Evolutionary conservation across 2,797 vertebrate species (phyloP), one percentile per base, ranked within the genome.

Genomic region (Pangasius djambal): DNA sequence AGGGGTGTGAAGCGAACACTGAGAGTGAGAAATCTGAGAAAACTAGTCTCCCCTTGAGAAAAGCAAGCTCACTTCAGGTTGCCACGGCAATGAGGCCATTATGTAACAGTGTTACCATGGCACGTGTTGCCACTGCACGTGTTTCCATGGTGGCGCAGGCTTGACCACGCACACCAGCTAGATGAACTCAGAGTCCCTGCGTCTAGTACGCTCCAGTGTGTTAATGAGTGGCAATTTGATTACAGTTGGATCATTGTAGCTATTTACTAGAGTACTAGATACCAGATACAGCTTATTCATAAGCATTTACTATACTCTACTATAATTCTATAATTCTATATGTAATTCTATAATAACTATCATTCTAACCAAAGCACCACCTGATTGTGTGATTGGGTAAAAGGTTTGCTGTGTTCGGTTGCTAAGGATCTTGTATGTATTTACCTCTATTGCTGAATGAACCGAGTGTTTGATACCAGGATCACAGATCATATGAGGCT

Each of bases 1-100:
- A 74, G 34, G 97, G 96, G 95, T 96, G 70, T 96, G 95, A 98
- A 98, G 96, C 97, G 97, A 97, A 97, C 97, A 96, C 97, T 95
- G 95, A 94, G 93, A 95, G 94, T 92, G 52, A 89, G 82, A 89
- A 83, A 88, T 81, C 94, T 89, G 90, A 93, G 91, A 94, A 95
- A 93, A 93, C 92, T 86, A 85, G 94, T 94, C 77, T 96, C 94
- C 94, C 95, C 95, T 96, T 95, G 94, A 96, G 95, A 95, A 82
- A 95, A 94, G 94, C 94, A 95, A 95, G 94, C 96, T 93, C 92
- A 69, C 88, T 94, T 94, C 94, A 94, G 95, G 96, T 97, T 96
- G 95, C 95, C 93, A 94, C 94, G 94, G 94, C 88, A 91, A 96
- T 92, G 89, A 92, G 94, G 92, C 91, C 94, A 94, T 97, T 97